A percentile compares a stretch with the other conserved stretches of the same genome.
Conservation (phyloP, 2,797 vertebrate species). For the Siniperca undulata region DNA sequence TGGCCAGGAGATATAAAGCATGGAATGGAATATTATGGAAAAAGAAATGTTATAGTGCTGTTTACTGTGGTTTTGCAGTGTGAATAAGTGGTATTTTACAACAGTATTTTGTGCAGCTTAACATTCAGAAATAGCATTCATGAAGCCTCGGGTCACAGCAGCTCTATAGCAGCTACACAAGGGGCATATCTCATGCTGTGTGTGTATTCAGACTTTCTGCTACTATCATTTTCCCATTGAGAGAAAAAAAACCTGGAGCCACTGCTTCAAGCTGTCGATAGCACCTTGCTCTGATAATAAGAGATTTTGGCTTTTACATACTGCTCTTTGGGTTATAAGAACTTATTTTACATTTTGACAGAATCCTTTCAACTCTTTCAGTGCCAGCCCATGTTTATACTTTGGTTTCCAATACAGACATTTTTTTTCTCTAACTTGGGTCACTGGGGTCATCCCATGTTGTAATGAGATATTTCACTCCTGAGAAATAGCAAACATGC, state of each 20-base stretch:
- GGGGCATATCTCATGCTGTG: conserved; percentile 32
- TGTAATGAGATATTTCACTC: conserved; percentile 18
- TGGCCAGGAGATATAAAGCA: background rate
- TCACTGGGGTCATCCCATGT: background rate
- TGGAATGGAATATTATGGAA: background rate
- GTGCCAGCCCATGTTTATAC: background rate
- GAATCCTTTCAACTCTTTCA: conserved; percentile 13
- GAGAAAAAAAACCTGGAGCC: conserved; percentile 39
- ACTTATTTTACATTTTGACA: conserved; percentile 30
- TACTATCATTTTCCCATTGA: conserved; percentile 31
- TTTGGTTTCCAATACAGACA: background rate
- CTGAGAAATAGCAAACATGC: conserved; percentile 5
- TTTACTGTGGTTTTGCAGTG: conserved; percentile 14
- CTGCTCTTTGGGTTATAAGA: conserved; percentile 14
- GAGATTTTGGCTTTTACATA: conserved; percentile 21
- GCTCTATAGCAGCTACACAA: conserved; percentile 26
- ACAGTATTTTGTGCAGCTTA: background rate
- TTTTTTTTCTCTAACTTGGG: conserved; percentile 14
- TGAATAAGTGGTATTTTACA: conserved; percentile 31
- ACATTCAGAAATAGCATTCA: conserved; percentile 28
- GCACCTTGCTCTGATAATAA: conserved; percentile 29
- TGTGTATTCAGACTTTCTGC: conserved; percentile 32
- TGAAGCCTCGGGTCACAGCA: conserved; percentile 33
- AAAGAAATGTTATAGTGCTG: background rate
- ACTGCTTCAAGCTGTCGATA: conserved; percentile 43